phyloP scores from a whole-genome alignment of 2,113 vertebrate genomes.

The Pelvicachromis taeniatus region DNA sequence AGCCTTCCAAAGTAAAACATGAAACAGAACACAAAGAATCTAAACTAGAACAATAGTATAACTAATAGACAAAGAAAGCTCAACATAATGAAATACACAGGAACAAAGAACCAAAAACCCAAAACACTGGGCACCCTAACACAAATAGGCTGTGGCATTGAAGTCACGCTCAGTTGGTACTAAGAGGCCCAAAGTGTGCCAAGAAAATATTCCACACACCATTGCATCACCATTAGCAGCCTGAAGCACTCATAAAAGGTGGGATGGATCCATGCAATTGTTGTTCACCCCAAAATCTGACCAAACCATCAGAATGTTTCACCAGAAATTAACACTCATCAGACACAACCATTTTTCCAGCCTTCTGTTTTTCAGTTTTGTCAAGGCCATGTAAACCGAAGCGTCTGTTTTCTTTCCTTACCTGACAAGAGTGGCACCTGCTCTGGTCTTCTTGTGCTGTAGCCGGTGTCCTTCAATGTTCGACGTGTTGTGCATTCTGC shows the following conservation, averaged over 20 bases:
- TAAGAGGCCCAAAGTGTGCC: too few relatives aligned
- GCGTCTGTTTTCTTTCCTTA: not conserved
- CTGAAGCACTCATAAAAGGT: not conserved
- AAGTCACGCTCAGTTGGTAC: not conserved
- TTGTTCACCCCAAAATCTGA: not conserved
- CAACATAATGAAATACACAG: too few relatives aligned
- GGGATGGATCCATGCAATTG: not conserved
- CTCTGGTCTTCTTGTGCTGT: not conserved
- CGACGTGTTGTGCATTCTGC: not conserved
- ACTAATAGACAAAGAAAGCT: too few relatives aligned
- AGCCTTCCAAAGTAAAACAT: too few relatives aligned
- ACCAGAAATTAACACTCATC: not conserved
- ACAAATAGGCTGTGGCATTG: not conserved
- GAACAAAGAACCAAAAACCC: too few relatives aligned
- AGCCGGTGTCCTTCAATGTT: not conserved
- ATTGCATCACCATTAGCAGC: not conserved
- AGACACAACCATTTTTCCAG: not conserved
- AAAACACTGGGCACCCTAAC: too few relatives aligned
- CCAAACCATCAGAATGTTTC: not conserved
- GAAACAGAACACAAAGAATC: too few relatives aligned
- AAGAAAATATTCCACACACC: not conserved
- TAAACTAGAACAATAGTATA: too few relatives aligned
- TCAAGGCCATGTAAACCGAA: not conserved
- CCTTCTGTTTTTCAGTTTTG: not conserved
- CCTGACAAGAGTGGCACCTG: not conserved